Evolutionary conservation across 1,140 invertebrate genomes (phyloP), one percentile per base, ranked within the genome.

Genomic region (Telenomus remus): DNA sequence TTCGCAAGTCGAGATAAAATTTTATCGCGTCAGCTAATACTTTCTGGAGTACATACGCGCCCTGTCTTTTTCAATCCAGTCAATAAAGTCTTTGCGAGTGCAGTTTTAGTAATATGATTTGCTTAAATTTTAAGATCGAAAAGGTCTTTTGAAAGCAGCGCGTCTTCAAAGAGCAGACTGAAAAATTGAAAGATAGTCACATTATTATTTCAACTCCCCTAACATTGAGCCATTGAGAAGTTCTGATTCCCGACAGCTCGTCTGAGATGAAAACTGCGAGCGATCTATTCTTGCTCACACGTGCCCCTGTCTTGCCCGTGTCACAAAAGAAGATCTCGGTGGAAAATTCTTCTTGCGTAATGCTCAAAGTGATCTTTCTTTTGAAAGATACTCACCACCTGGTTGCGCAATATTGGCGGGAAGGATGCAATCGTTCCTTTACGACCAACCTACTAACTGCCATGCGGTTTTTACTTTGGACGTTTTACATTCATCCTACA

Each of bases 311-410:
- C 76, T 70, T 65, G 44, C 33, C n/a, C 54, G 54, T 56, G 66
- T 73, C 72, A 79, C 78, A 81, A 81, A 79, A 72, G 80, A 19
- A 70, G 73, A 73, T 79, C 69, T 70, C 54, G 54, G 61, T 68
- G 65, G 46, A 81, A 70, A 66, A 49, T 68, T 69, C 69, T 66
- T 65, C 73, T 76, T 73, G 61, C 73, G 74, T 77, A 77, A 79
- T 76, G 55, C 68, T 63, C 66, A 57, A 73, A 79, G 53, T 49
- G 65, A 68, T 70, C 60, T 54, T 70, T 70, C 69, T 76, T 76
- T 74, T 73, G 50, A 79, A 50, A 39, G 10, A 60, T 13, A 59
- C 42, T 42, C 15, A 56, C 71, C 78, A 79, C 54, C 78, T 79
- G 78, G 69, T 55, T 55, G 47, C 34, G 33, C 46, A 63, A 64